Percentiles rank a stretch among this genome's conserved stretches.
These are phyloP conservation scores for Characodon lateralis DNA, from an alignment of 2,797 vertebrate species.

Conservation along the genomic window DNA sequence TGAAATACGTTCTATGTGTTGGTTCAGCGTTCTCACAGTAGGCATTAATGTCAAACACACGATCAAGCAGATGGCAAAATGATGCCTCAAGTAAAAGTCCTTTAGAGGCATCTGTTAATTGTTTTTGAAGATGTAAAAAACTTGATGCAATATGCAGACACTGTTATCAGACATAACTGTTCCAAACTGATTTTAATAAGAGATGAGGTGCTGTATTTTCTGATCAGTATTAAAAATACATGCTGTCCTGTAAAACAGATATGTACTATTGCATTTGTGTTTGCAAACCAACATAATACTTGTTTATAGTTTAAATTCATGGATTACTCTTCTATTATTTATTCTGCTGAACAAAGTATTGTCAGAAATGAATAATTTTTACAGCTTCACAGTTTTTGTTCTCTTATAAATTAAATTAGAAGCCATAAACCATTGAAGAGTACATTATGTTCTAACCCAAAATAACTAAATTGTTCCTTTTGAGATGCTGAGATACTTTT, in stretches of 20 bases:
- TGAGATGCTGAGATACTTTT: background rate
- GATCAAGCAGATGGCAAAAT: constrained; percentile 76
- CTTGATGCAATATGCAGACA: constrained; percentile 43
- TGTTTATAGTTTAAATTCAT: background rate
- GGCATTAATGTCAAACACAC: constrained; percentile 69
- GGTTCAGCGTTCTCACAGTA: constrained; percentile 54
- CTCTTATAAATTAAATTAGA: background rate
- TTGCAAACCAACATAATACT: background rate
- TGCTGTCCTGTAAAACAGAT: background rate
- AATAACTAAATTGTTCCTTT: background rate
- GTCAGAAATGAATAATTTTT: background rate
- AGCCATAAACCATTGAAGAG: background rate
- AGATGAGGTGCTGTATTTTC: constrained; percentile 26
- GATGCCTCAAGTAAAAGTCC: constrained; percentile 71
- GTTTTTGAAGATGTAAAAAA: constrained; percentile 68
- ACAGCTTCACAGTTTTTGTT: background rate
- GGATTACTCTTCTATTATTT: background rate
- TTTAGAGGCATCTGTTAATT: constrained; percentile 77
- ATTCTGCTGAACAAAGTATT: background rate
- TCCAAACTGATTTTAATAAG: constrained; percentile 38
- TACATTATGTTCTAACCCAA: background rate
- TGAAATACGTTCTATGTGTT: constrained; percentile 49
- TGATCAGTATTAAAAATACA: constrained; percentile 19
- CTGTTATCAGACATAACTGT: constrained; percentile 27
- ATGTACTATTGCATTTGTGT: constrained; percentile 8